Conservation (phyloP, 2,113 vertebrate species). For the Tympanuchus pallidicinctus region DNA sequence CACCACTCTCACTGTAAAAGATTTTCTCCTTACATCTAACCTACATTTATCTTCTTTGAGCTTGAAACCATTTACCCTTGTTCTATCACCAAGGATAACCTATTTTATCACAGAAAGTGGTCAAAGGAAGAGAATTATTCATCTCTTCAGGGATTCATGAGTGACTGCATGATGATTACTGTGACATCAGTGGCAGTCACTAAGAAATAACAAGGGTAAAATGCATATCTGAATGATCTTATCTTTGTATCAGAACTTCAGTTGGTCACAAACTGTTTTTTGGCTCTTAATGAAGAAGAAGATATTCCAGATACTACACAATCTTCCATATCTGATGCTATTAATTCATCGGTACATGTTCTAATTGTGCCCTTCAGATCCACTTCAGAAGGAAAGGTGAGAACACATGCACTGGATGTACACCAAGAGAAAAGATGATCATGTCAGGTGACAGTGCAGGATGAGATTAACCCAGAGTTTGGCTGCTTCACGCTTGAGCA, state of each 20-base stretch:
- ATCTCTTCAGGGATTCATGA: neutral
- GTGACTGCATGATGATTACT: neutral
- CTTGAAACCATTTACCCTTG: no score
- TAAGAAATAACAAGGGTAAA: neutral
- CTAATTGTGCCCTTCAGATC: neutral
- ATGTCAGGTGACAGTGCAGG: neutral
- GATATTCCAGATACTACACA: neutral
- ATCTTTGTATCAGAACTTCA: neutral
- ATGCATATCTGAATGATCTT: neutral
- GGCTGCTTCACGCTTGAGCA: neutral
- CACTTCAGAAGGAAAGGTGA: neutral
- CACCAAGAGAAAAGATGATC: accelerated
- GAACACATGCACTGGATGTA: neutral
- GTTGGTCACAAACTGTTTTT: neutral
- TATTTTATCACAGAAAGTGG: neutral
- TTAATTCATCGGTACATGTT: neutral
- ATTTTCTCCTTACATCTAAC: no score
- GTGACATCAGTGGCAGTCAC: neutral
- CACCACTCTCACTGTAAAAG: no score
- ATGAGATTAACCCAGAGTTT: neutral
- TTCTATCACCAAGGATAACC: neutral
- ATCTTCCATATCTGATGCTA: neutral
- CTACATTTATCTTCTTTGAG: no score
- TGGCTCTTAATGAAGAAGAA: neutral
- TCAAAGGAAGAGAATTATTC: neutral